Conservation (phyloP, 2,797 vertebrate species). For the Pangasius djambal region DNA sequence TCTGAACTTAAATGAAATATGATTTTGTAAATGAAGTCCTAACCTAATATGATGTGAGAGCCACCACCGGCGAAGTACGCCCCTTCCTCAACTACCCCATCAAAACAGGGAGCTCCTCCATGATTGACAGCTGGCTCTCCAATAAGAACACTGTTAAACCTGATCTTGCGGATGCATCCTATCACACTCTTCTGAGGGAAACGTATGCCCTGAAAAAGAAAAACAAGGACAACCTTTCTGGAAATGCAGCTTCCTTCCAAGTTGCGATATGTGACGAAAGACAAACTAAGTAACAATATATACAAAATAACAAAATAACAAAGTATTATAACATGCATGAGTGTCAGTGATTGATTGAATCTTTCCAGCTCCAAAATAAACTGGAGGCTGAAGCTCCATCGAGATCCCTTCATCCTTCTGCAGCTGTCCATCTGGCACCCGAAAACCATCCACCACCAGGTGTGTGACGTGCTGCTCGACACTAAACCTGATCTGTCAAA, state of each 20-base stretch:
- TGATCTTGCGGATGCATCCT: constrained; percentile 83
- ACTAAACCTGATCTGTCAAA: constrained; percentile 77
- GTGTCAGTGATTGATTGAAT: constrained; percentile 30
- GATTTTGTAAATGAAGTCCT: constrained; percentile 4
- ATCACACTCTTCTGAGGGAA: constrained; percentile 75
- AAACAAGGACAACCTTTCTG: background rate
- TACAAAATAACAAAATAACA: background rate
- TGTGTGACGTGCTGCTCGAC: constrained; percentile 68
- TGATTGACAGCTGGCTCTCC: constrained; percentile 65
- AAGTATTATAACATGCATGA: constrained; percentile 54
- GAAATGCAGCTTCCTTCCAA: background rate
- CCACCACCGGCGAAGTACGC: constrained; percentile 81
- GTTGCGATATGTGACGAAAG: background rate
- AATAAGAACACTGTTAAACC: constrained; percentile 72
- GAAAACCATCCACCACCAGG: constrained; percentile 82
- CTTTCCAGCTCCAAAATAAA: constrained; percentile 76
- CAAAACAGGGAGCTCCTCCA: constrained; percentile 74
- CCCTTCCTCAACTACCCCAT: constrained; percentile 71
- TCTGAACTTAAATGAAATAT: background rate
- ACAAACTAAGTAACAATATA: background rate
- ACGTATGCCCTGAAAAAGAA: constrained; percentile 66
- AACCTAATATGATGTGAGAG: constrained; percentile 80
- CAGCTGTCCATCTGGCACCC: constrained; percentile 71
- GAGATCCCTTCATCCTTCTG: constrained; percentile 64
- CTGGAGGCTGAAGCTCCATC: constrained; percentile 63